Percentiles rank a stretch among this genome's conserved stretches.
Conservation (phyloP, 2,113 vertebrate genomes). For the Lepidiolamprologus cunningtoni region DNA sequence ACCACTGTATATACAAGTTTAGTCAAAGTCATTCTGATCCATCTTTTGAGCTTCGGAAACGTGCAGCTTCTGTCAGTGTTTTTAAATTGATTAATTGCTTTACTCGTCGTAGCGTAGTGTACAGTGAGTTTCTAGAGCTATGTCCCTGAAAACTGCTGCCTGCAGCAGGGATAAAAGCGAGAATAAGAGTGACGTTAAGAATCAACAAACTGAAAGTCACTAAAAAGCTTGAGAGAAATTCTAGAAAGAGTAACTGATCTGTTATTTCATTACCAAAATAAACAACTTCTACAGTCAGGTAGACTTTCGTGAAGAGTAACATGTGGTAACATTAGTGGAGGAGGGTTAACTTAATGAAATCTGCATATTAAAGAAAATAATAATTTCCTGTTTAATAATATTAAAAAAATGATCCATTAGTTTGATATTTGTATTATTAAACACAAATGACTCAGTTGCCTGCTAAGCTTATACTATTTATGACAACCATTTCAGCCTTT, state of each 20-base stretch:
- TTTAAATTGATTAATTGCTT: neutral
- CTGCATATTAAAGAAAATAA: neutral
- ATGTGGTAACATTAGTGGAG: neutral
- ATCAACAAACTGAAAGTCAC: neutral
- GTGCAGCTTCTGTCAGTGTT: neutral
- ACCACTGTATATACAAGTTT: neutral
- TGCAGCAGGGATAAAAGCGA: neutral
- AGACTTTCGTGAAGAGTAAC: neutral
- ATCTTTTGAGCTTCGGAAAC: rapidly evolving
- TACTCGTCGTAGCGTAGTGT: neutral
- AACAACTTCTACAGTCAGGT: neutral
- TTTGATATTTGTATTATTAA: neutral
- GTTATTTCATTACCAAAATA: neutral
- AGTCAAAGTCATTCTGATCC: rapidly evolving
- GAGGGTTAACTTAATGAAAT: neutral
- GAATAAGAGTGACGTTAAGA: neutral
- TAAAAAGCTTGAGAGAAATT: neutral
- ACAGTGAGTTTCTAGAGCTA: neutral
- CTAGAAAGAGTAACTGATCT: neutral
- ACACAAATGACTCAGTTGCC: neutral
- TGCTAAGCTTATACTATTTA: neutral
- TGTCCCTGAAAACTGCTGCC: neutral
- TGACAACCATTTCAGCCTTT: neutral
- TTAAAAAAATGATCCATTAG: rapidly evolving
- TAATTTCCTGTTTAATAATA: neutral